A percentile compares a stretch with the other conserved stretches of the same genome.
These are phyloP conservation scores for Halictus ligatus DNA, from an alignment of 2,888 invertebrate species.

Conservation along the genomic window DNA sequence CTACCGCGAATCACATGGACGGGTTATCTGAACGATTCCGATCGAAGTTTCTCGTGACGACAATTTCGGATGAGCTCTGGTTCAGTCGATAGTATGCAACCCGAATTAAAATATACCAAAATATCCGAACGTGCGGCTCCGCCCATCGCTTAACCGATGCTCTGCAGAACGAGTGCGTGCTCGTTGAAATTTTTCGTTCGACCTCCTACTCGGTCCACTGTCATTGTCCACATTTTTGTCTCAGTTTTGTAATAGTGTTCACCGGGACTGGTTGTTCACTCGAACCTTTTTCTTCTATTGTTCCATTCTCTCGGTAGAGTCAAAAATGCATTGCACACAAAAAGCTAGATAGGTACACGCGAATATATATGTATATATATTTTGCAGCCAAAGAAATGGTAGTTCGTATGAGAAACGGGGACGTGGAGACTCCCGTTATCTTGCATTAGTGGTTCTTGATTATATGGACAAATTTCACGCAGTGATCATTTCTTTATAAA, in stretches of 20 bases:
- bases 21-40: conserved; percentile 52
- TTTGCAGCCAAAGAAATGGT: conserved; percentile 57
- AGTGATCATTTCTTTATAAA: neutral
- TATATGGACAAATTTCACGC: neutral
- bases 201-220: conserved; percentile 13
- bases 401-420: conserved; percentile 44
- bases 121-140: conserved; percentile 33
- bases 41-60: conserved; percentile 38
- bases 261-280: neutral
- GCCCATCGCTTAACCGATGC: conserved; percentile 22
- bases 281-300: conserved; percentile 21
- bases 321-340: conserved; percentile 78
- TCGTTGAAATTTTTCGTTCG: conserved; percentile 27
- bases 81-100: conserved; percentile 49
- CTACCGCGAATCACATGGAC: conserved; percentile 40
- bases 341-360: conserved; percentile 78
- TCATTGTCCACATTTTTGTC: conserved; percentile 10
- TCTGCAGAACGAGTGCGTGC: conserved; percentile 67
- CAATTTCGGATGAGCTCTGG: conserved; percentile 38
- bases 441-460: neutral
- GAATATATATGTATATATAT: conserved; percentile 62
- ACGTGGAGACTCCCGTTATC: neutral
- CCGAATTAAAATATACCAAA: conserved; percentile 52
- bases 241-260: neutral
- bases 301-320: conserved; percentile 68